phyloP scores from a whole-genome alignment of 2,888 invertebrate genomes.

The Zonitis immaculata region DNA sequence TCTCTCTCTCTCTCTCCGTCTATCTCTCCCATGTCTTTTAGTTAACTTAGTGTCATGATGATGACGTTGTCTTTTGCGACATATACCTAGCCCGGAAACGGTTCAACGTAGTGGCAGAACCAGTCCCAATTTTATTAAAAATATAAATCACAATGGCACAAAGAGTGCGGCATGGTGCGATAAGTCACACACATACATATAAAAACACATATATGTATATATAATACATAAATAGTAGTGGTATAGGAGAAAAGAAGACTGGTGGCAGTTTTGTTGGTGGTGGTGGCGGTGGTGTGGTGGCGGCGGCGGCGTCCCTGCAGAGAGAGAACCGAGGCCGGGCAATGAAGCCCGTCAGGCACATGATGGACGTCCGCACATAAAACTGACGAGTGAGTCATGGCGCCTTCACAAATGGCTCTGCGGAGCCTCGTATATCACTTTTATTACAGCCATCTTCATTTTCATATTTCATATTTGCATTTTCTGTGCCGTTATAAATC shows the following conservation, averaged over 20 bases:
- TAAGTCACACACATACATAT: slow-evolving; percentile 33
- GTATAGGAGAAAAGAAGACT: slow-evolving; percentile 7
- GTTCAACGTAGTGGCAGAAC: slow-evolving; percentile 8
- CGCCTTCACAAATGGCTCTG: slow-evolving; percentile 69
- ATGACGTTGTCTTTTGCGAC: slow-evolving; percentile 13
- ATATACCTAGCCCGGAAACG: slow-evolving; percentile 9
- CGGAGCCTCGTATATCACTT: slow-evolving; percentile 75
- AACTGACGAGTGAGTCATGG: slow-evolving; percentile 68
- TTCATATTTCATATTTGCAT: slow-evolving; percentile 59
- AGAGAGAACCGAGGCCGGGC: slow-evolving; percentile 42
- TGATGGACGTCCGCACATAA: slow-evolving; percentile 71
- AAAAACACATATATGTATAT: slow-evolving; percentile 2
- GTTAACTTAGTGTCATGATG: not conserved
- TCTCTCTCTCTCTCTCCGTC: no score
- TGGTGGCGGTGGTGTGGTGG: slow-evolving; percentile 11
- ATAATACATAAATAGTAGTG: slow-evolving; percentile 10
- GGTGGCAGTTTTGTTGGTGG: slow-evolving; percentile 15
- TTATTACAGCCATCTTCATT: slow-evolving; percentile 66
- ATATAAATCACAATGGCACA: slow-evolving; percentile 60
- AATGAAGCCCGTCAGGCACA: slow-evolving; percentile 61
- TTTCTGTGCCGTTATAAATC: slow-evolving; percentile 60
- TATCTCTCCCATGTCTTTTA: not conserved
- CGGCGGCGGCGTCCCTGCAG: slow-evolving; percentile 29
- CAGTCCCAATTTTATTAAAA: slow-evolving; percentile 39
- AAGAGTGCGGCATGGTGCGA: slow-evolving; percentile 49